A percentile compares a stretch with the other conserved stretches of the same genome.
phyloP scores from a whole-genome alignment of 2,888 invertebrate species.

The Diarsia mendica region DNA sequence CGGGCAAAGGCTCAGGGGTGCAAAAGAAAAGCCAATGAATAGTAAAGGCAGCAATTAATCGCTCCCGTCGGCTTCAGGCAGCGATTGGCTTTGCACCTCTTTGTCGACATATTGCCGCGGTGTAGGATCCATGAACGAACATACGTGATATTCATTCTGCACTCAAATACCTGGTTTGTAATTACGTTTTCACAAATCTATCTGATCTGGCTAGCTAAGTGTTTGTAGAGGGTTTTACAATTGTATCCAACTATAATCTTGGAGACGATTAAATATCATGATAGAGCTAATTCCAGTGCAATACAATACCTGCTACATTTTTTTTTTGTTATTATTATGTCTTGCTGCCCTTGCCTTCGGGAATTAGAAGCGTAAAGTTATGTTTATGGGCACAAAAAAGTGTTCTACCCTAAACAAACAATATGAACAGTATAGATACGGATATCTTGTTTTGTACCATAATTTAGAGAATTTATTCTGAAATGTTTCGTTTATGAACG shows the following conservation, averaged over 20 bases:
- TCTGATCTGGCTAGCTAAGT: background rate
- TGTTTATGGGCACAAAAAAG: background rate
- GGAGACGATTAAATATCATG: background rate
- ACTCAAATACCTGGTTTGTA: slow-evolving; percentile 3
- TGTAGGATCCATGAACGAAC: slow-evolving; percentile 7
- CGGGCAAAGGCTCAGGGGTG: slow-evolving; percentile 26
- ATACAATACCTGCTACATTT: too few relatives aligned
- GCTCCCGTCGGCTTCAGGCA: slow-evolving; percentile 26
- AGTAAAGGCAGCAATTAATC: slow-evolving; percentile 59
- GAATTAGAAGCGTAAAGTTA: background rate
- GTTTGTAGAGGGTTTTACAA: background rate
- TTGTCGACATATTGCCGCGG: background rate
- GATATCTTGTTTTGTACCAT: too few relatives aligned
- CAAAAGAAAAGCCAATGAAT: slow-evolving; percentile 59
- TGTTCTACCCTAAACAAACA: too few relatives aligned
- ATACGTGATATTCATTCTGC: background rate
- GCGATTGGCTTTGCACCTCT: slow-evolving; percentile 42
- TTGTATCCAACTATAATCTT: background rate
- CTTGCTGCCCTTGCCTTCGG: background rate
- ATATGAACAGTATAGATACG: too few relatives aligned
- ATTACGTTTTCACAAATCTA: background rate
- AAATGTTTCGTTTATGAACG: too few relatives aligned
- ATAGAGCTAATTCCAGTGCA: background rate
- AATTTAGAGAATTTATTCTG: background rate
- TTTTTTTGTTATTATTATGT: too few relatives aligned